Percentiles rank a stretch among this genome's conserved stretches.
phyloP scores from a whole-genome alignment of 64 coral and sea anemone genomes.

The Hydrozoanthus tunicans region DNA sequence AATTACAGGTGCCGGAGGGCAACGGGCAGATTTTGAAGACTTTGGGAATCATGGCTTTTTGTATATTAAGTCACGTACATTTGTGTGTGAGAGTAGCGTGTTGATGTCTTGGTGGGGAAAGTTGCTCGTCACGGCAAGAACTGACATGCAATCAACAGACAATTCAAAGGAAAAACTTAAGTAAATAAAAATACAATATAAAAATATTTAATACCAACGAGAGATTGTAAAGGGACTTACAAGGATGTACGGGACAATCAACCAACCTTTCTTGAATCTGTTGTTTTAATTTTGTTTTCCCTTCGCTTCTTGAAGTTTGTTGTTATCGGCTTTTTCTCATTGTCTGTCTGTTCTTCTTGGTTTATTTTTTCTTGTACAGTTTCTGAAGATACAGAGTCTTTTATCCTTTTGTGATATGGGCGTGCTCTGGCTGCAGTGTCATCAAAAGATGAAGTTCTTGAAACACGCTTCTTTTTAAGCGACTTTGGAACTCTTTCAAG shows the following conservation, averaged over 20 bases:
- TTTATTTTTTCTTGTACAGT: background rate
- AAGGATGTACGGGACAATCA: background rate
- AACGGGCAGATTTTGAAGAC: too few relatives aligned
- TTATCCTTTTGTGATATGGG: conserved; percentile 14
- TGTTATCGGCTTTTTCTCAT: background rate
- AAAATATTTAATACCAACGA: background rate
- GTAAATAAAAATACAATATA: too few relatives aligned
- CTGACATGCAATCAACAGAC: too few relatives aligned
- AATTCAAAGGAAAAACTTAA: too few relatives aligned
- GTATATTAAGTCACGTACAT: too few relatives aligned
- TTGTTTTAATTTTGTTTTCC: background rate
- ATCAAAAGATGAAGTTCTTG: background rate
- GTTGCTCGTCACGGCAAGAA: too few relatives aligned
- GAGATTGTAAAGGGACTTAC: background rate
- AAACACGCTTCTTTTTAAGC: background rate
- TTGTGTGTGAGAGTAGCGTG: too few relatives aligned
- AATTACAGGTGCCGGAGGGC: too few relatives aligned
- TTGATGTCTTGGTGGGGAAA: too few relatives aligned
- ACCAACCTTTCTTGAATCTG: background rate
- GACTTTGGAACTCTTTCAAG: background rate
- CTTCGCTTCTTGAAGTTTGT: background rate
- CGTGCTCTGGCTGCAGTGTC: conserved; percentile 24
- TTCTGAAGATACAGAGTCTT: background rate
- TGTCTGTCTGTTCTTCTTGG: background rate
- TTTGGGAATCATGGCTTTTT: too few relatives aligned